Evolutionary conservation across 2,888 invertebrate species (phyloP), one percentile per base, ranked within the genome.

Genomic region (Eurois occulta): DNA sequence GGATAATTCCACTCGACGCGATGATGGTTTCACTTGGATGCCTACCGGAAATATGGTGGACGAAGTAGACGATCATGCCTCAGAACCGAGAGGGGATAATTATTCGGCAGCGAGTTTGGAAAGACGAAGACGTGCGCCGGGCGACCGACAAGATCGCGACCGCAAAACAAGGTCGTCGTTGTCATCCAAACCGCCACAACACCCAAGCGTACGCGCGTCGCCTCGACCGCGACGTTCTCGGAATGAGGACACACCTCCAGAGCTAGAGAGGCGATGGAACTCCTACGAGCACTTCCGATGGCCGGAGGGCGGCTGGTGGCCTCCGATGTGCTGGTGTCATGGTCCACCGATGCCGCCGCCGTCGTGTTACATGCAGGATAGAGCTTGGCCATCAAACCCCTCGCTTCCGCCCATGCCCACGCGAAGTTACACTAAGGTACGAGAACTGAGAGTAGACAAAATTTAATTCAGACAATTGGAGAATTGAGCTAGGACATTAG

Each of bases 1-100:
- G 58, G 97, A 97, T 92, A 97, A 97, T 91, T 97, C 97, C 67
- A 97, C 97, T 21, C 95, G 97, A 80, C 97, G 98, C 91, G 97
- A 97, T 92, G 97, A 97, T 92, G 97, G 97, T 93, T 98, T 98
- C 93, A 97, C 97, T 94, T 98, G 98, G 98, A 97, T 98, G 93
- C 97, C 96, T 16, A 93, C 93, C 24, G 94, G 90, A 79, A 95
- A 93, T 78, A 92, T 94, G 89, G 94, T 93, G 77, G 94, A 95
- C 77, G 94, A 94, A 83, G 85, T 88, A 67, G 91, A 87, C 13
- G 94, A 95, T 78, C 91, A 91, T 48, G 87, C 90, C 46, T 89
- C 93, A 90, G 94, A 94, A 58, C 86, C 92, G 46, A 94, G 93
- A 78, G 88, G 91, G 64, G 96, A 96, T 64, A 94, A 95, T 77